Base-by-base conservation (phyloP, 2,888 invertebrate genomes). In the Clunio marinus region DNA sequence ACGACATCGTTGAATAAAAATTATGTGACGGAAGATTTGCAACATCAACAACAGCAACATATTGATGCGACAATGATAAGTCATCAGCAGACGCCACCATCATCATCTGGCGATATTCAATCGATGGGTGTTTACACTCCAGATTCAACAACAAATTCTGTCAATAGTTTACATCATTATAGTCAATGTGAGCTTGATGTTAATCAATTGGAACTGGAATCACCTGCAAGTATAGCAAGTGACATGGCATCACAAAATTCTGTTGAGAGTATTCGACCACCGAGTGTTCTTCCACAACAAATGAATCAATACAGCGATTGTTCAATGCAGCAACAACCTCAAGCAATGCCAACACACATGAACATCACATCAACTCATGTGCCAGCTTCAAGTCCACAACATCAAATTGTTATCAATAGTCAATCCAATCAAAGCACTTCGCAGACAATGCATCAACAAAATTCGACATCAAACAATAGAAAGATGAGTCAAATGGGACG, bases 51-150 rank as follows among this genome's bases (percentile, higher is more conserved):
- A 3, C 32, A 35, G 15, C 58, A 68, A 13, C 68, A 68, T 27
- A 41, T 58, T 20, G 58, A 68, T 10, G 25, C 24, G 7, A 45
- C 62, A 35, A 22, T 41, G 32, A 32, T 35, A 27, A 69, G 45
- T 55, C 63, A 71, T 22, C 74, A 82, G 71, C 79, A 81, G 58
- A 81, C 82, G 0, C 80, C 81, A 25, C 76, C 78, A 17, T 77
- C 78, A 15, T 79, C 80, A 10, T 80, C 81, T 62, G 76, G 85
- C 0, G 88, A 88, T 60, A 77, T 89, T 70, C 86, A 88, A n/a
- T 89, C 89, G 1, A 87, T 91, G 86, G 91, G 90, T 0, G 90
- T 92, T 0, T 93, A 93, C 74, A 92, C 90, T 0, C 89, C 92
- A 0, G 92, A 92, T 73, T 88, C 92, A 0, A 88, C 90, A 0